Evolutionary conservation across 2,113 vertebrate genomes (phyloP).

Genomic region (Clarias batrachus): DNA sequence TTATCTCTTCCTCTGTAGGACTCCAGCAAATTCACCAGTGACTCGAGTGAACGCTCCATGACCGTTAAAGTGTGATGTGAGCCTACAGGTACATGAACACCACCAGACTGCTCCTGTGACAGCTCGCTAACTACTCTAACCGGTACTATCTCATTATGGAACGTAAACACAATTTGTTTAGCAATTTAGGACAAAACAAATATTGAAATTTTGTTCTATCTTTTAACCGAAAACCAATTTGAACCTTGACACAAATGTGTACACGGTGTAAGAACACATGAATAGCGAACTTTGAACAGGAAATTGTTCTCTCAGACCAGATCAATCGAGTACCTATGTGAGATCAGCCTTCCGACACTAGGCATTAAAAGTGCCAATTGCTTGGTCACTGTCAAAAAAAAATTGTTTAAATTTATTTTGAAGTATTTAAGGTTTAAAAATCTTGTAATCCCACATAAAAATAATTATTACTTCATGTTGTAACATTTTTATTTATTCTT

Average conservation of each 20-base stretch:
- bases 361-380: background rate
- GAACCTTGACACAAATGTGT: background rate
- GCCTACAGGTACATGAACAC: too few relatives aligned
- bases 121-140: background rate
- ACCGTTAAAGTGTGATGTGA: background rate
- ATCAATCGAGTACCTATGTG: constrained; percentile 52
- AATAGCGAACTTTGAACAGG: constrained; percentile 24
- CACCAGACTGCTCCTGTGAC: background rate
- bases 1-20: constrained; percentile 88
- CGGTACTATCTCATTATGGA: background rate
- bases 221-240: background rate
- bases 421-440: background rate
- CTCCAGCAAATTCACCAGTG: constrained; percentile 76
- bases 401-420: background rate
- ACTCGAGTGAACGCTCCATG: constrained; percentile 73
- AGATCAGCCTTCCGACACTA: background rate
- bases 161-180: background rate
- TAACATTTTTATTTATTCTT: background rate
- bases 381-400: background rate
- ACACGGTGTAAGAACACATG: background rate
- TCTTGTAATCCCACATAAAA: background rate
- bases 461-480: background rate
- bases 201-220: background rate
- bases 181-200: too few relatives aligned
- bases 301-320: constrained; percentile 34